A percentile compares a stretch with the other conserved stretches of the same genome.
Evolutionary conservation across 1,140 invertebrate species (phyloP).

Genomic region (Pogonognathellus flavescens): DNA sequence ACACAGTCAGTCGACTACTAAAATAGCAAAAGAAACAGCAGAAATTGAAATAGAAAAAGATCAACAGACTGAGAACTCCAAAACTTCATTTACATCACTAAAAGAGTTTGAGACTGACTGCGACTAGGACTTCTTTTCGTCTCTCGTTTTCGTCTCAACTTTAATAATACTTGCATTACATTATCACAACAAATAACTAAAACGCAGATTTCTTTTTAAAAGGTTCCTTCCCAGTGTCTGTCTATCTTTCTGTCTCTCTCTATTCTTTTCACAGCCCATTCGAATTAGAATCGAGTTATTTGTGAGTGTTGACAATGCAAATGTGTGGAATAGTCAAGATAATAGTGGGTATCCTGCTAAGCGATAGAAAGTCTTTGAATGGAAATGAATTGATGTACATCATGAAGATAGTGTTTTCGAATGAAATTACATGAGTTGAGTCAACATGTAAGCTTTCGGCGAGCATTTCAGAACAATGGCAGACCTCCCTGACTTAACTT

Average conservation of each 20-base stretch:
- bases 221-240: constrained; percentile 3
- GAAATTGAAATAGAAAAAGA: constrained; percentile 4
- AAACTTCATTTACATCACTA: no score
- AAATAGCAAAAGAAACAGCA: constrained; percentile 35
- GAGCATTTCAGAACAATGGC: constrained; percentile 41
- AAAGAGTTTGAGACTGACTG: no score
- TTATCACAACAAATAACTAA: constrained; percentile 9
- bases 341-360: constrained; percentile 40
- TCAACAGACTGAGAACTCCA: background rate
- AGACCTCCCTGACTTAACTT: constrained; percentile 49
- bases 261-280: constrained; percentile 31
- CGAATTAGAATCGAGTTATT: constrained; percentile 48
- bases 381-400: constrained; percentile 49
- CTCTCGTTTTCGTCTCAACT: background rate
- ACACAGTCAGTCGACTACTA: background rate
- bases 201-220: constrained; percentile 21
- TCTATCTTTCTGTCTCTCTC: background rate
- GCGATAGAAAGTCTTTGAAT: constrained; percentile 47
- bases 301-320: constrained; percentile 53
- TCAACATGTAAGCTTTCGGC: constrained; percentile 52
- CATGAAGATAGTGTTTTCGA: constrained; percentile 50
- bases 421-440: constrained; percentile 52
- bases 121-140: no score
- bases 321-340: constrained; percentile 37
- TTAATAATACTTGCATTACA: background rate